phyloP scores from a whole-genome alignment of 2,113 vertebrate genomes.

The Delphinus delphis region DNA sequence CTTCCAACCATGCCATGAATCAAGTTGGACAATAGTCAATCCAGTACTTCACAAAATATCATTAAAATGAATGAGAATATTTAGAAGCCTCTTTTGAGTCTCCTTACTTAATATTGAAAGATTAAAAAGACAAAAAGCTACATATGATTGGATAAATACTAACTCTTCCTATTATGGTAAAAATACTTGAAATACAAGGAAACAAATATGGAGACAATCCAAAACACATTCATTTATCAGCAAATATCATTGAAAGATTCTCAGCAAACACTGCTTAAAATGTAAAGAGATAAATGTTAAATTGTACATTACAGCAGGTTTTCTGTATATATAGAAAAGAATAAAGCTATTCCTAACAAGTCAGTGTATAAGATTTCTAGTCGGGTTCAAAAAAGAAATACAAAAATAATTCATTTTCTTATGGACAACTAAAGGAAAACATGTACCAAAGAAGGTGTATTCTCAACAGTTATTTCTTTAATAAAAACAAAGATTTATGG shows the following conservation, averaged over 20 bases:
- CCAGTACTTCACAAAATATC: background rate
- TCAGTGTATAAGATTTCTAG: background rate
- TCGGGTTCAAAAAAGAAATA: background rate
- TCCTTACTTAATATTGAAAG: background rate
- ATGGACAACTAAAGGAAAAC: background rate
- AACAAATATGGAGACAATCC: background rate
- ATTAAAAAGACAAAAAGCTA: background rate
- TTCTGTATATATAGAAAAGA: background rate
- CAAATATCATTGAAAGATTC: background rate
- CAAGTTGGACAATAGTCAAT: background rate
- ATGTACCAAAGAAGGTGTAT: background rate
- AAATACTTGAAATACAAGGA: background rate
- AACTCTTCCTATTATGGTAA: background rate
- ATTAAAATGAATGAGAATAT: background rate
- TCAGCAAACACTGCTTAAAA: background rate
- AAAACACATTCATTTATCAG: background rate
- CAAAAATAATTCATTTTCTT: conserved; percentile 2
- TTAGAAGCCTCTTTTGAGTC: background rate
- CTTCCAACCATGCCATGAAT: background rate
- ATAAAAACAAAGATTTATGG: background rate
- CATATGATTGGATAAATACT: background rate
- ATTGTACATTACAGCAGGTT: background rate
- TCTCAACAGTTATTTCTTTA: background rate
- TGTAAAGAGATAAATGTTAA: background rate
- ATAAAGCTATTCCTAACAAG: background rate